phyloP scores from a whole-genome alignment of 2,888 invertebrate species.

The Lepas anatifera region DNA sequence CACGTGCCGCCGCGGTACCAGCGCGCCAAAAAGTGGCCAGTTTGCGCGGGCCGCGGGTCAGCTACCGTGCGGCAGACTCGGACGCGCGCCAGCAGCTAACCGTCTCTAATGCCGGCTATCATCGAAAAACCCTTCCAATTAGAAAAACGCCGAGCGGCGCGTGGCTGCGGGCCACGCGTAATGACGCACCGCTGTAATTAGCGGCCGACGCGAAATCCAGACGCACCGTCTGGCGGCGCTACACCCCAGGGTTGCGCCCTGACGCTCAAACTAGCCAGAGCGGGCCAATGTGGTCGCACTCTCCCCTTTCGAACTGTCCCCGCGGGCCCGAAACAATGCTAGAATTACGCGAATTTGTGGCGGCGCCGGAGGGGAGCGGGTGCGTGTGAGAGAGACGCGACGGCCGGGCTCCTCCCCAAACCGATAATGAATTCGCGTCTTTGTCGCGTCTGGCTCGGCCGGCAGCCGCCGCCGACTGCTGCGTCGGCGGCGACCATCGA shows the following conservation, averaged over 20 bases:
- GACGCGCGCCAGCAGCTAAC: too few relatives aligned
- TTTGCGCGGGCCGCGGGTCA: too few relatives aligned
- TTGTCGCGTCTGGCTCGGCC: neutral
- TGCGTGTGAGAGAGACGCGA: neutral
- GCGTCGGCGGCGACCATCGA: too few relatives aligned
- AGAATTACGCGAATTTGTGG: neutral
- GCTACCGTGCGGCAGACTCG: too few relatives aligned
- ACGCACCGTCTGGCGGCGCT: too few relatives aligned
- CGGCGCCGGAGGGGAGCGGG: neutral
- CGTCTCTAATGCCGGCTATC: neutral
- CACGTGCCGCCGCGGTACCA: too few relatives aligned
- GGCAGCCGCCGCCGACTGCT: neutral
- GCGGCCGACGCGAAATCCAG: neutral
- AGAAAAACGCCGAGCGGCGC: neutral
- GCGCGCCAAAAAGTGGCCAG: too few relatives aligned
- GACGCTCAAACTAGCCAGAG: too few relatives aligned
- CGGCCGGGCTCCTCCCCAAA: neutral
- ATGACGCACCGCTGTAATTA: neutral
- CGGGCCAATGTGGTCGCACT: too few relatives aligned
- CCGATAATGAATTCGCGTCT: slow-evolving; percentile 8
- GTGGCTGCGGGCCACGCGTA: neutral
- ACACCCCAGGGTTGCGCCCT: too few relatives aligned
- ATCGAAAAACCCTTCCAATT: slow-evolving; percentile 9
- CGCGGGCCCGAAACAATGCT: neutral
- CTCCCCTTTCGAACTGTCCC: neutral